Evolutionary conservation across 2,113 vertebrate genomes (phyloP), one percentile per base, ranked within the genome.

Genomic region (Tragulus kanchil): DNA sequence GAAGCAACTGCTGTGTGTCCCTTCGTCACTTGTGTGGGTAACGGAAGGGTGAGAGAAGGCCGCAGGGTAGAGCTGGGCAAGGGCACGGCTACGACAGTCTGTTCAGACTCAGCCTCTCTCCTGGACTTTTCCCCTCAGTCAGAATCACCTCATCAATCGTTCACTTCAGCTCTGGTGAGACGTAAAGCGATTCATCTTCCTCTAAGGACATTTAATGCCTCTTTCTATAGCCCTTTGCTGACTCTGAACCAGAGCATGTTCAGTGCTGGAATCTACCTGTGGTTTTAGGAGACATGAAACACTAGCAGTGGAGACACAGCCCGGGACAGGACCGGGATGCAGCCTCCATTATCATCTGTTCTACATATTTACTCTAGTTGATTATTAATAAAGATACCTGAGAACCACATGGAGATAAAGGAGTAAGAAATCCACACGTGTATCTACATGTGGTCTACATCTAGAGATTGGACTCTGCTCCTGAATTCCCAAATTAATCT

Each of bases 381-480:
- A 85, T 85, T 83, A 85, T 85, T 65, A 86, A 93, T 58, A 91
- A 91, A 94, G 31, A n/a, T 31, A 64, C 31, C 23, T 58, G 42
- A 95, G 16, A 25, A 8, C 11, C 54, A 92, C 62, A 75, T 17
- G 52, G 58, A 90, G 17, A 25, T 50, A 85, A 90, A 92, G 64
- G 31, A 89, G 23, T 28, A 64, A 85, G 71, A 61, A 87, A 89
- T 54, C 11, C 31, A 93, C 17, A 75, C 0, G 16, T 52, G 25
- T 58, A 85, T 45, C 25, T 90, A 56, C n/a, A 95, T 25, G 61
- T 8, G 42, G 36, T 78, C 87, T 84, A 86, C 75, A 8, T 59
- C 73, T 79, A 71, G 94, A 56, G 14, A 78, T 50, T 77, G 86
- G 86, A 89, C 64, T 86, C 52, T 88, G 78, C 10, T 88, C 52